phyloP scores from a whole-genome alignment of 1,140 invertebrate genomes.

The Phymastichus coffea region DNA sequence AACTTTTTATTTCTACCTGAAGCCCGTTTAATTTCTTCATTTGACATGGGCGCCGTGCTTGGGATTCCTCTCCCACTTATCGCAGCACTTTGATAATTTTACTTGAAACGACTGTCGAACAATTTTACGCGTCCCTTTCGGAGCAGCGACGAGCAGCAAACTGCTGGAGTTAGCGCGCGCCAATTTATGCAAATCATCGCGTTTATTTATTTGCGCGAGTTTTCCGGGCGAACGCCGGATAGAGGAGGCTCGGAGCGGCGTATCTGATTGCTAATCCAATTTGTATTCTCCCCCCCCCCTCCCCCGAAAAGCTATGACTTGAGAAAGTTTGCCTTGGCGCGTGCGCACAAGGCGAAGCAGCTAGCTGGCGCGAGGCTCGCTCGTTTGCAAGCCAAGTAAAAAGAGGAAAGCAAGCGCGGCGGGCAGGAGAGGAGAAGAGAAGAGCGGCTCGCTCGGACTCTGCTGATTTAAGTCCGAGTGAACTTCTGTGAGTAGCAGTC shows the following conservation, averaged over 20 bases:
- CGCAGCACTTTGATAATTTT: background rate
- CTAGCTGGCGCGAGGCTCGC: no score
- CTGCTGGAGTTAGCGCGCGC: no score
- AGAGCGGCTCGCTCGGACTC: conserved; percentile 31
- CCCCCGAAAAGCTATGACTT: background rate
- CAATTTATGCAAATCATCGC: no score
- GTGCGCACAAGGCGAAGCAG: no score
- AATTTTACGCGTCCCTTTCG: no score
- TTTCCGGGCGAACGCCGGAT: no score
- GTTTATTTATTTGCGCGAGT: no score
- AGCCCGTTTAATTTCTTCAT: background rate
- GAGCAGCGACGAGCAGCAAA: no score
- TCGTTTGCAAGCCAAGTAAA: no score
- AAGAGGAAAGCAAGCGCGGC: conserved; percentile 6
- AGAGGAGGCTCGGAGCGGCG: background rate
- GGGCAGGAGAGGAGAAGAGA: conserved; percentile 10
- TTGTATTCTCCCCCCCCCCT: background rate
- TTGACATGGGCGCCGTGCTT: background rate
- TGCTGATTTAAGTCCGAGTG: conserved; percentile 37
- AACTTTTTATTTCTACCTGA: conserved; percentile 1
- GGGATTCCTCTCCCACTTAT: no score
- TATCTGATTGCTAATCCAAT: conserved; percentile 13
- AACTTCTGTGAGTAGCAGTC: conserved; percentile 15
- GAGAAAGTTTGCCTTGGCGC: no score
- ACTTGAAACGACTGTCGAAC: no score